phyloP scores from a whole-genome alignment of 2,888 invertebrate species.

The Cantharis rustica region DNA sequence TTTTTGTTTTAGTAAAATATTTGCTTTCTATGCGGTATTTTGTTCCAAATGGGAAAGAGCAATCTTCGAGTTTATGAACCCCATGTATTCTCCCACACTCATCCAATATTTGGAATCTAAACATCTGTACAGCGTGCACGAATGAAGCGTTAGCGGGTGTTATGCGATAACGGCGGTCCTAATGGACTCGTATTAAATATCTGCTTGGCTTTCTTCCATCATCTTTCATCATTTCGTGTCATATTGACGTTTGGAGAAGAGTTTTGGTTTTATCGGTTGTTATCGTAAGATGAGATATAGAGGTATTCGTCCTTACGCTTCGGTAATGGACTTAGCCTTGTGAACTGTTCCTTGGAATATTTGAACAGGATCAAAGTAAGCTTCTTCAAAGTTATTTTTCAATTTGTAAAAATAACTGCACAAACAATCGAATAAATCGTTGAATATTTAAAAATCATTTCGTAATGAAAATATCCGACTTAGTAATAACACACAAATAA shows the following conservation, averaged over 20 bases:
- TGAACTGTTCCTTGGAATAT: slow-evolving; percentile 9
- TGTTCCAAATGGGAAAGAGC: slow-evolving; percentile 28
- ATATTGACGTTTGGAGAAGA: slow-evolving; percentile 41
- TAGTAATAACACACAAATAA: not conserved
- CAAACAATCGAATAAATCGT: not conserved
- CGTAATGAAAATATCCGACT: not conserved
- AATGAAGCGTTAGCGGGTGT: slow-evolving; percentile 30
- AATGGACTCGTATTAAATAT: slow-evolving; percentile 54
- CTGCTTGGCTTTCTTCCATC: slow-evolving; percentile 48
- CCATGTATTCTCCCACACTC: slow-evolving; percentile 22
- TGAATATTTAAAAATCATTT: not conserved
- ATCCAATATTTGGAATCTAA: slow-evolving; percentile 33
- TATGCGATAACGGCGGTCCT: slow-evolving; percentile 42
- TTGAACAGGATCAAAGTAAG: slow-evolving; percentile 12
- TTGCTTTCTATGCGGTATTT: slow-evolving; percentile 22
- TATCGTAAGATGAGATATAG: slow-evolving; percentile 31
- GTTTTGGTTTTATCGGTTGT: slow-evolving; percentile 32
- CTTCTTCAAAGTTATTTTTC: slow-evolving; percentile 11
- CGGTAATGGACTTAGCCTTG: slow-evolving; percentile 20
- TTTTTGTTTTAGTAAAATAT: slow-evolving; percentile 22
- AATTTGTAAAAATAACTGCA: slow-evolving; percentile 10
- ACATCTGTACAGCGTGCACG: slow-evolving; percentile 30
- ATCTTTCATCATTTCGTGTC: slow-evolving; percentile 52
- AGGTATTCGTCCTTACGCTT: slow-evolving; percentile 20
- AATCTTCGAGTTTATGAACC: slow-evolving; percentile 23